These are phyloP conservation scores for Sminthurides bifidus DNA, from an alignment of 1,140 invertebrate genomes.

Conservation along the genomic window DNA sequence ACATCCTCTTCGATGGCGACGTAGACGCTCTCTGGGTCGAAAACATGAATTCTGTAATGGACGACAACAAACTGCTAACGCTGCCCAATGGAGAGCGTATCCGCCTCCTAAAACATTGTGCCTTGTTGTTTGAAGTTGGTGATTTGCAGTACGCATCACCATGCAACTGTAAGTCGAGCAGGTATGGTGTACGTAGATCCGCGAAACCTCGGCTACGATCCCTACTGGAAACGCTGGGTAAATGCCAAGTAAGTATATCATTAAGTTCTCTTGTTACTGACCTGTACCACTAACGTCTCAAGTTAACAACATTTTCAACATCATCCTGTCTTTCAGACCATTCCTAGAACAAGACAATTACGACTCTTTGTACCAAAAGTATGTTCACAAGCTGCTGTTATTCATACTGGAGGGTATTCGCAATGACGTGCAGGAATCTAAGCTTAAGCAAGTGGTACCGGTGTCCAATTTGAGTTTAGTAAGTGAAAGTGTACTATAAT, in stretches of 20 bases:
- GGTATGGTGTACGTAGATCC: constrained; percentile 90
- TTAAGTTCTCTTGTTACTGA: neutral
- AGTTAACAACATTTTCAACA: neutral
- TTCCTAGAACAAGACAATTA: constrained; percentile 46
- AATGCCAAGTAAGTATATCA: constrained; percentile 1
- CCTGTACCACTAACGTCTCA: neutral
- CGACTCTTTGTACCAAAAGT: constrained; percentile 53
- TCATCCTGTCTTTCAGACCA: neutral
- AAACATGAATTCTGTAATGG: constrained; percentile 95
- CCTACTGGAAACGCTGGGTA: constrained; percentile 69
- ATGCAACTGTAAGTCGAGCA: constrained; percentile 75
- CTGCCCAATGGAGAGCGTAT: constrained; percentile 83
- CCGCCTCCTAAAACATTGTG: constrained; percentile 63
- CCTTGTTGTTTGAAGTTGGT: constrained; percentile 78
- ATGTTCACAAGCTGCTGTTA: constrained; percentile 54
- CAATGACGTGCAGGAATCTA: constrained; percentile 53
- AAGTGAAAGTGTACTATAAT: constrained; percentile 29
- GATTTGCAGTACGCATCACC: constrained; percentile 81
- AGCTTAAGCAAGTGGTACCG: constrained; percentile 64
- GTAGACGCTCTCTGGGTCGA: constrained; percentile 75
- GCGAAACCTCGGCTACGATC: constrained; percentile 71
- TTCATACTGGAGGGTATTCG: constrained; percentile 64
- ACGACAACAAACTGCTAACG: constrained; percentile 79
- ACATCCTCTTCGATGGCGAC: constrained; percentile 83
- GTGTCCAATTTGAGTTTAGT: constrained; percentile 77